phyloP scores from a whole-genome alignment of 2,797 vertebrate species.

The Acanthurus leucopareius region DNA sequence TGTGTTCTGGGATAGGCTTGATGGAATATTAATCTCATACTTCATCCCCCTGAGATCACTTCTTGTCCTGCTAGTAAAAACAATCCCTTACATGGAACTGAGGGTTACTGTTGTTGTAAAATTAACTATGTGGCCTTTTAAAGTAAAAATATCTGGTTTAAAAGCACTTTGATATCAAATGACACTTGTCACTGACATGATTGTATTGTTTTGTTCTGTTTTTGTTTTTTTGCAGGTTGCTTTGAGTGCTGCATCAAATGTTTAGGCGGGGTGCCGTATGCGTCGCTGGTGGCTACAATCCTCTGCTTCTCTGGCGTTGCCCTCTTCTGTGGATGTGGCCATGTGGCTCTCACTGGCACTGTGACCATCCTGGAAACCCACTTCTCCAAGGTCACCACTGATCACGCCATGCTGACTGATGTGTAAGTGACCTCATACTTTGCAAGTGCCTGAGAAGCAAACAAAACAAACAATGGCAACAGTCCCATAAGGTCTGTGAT shows the following conservation, averaged over 20 bases:
- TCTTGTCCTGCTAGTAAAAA: conserved; percentile 25
- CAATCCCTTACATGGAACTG: conserved; percentile 15
- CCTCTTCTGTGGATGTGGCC: conserved; percentile 97
- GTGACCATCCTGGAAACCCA: conserved; percentile 93
- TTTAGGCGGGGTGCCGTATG: conserved; percentile 98
- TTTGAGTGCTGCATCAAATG: conserved; percentile 99
- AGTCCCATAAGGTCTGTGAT: neutral
- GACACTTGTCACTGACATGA: neutral
- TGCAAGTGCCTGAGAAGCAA: neutral
- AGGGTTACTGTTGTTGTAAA: neutral
- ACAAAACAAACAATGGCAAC: neutral
- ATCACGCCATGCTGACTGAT: conserved; percentile 93
- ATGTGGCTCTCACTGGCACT: conserved; percentile 95
- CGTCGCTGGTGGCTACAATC: conserved; percentile 97
- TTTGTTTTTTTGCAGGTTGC: conserved; percentile 87
- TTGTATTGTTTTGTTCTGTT: neutral
- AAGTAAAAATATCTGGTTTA: neutral
- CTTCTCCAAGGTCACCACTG: conserved; percentile 92
- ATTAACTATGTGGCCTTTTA: conserved; percentile 10
- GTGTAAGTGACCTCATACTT: conserved; percentile 87
- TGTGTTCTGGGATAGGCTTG: neutral
- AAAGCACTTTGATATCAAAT: too few species aligned
- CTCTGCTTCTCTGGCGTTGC: conserved; percentile 98
- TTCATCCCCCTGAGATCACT: conserved; percentile 17
- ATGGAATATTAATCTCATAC: conserved; percentile 6